A percentile compares a stretch with the other conserved stretches of the same genome.
Conservation (phyloP, 2,797 vertebrate species). For the Ispidina lecontei region DNA sequence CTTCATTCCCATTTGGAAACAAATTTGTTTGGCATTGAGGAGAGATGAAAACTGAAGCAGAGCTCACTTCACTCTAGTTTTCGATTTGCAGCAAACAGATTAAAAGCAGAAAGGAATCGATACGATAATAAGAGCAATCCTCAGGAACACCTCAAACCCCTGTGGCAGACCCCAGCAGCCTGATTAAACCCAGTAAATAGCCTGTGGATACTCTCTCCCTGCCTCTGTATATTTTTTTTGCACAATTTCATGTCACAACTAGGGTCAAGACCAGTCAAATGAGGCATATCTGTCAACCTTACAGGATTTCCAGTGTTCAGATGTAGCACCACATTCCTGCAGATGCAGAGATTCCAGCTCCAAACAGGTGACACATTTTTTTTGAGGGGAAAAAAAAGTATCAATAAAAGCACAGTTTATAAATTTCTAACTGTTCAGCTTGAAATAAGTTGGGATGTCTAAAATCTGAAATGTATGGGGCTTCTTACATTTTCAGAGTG, state of each 20-base stretch:
- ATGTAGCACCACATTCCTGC: background rate
- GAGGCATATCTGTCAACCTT: background rate
- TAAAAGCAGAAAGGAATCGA: slow-evolving; percentile 18
- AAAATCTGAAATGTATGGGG: background rate
- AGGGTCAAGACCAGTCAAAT: background rate
- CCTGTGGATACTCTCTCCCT: background rate
- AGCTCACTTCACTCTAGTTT: background rate
- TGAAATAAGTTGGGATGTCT: background rate
- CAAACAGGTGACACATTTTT: background rate
- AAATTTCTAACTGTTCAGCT: background rate
- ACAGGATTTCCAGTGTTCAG: background rate
- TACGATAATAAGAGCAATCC: background rate
- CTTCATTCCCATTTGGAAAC: background rate
- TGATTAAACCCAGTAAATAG: slow-evolving; percentile 12
- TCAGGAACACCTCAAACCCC: background rate
- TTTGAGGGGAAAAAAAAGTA: too few species aligned
- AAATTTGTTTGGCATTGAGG: background rate
- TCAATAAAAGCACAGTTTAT: background rate
- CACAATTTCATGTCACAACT: background rate
- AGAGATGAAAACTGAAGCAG: background rate
- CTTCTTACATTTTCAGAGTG: background rate
- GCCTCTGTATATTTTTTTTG: background rate
- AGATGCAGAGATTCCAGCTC: background rate
- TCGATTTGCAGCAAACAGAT: background rate
- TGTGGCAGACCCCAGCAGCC: background rate